These are phyloP conservation scores for Sarcoramphus papa DNA, from an alignment of 2,797 vertebrate genomes.

Conservation along the genomic window DNA sequence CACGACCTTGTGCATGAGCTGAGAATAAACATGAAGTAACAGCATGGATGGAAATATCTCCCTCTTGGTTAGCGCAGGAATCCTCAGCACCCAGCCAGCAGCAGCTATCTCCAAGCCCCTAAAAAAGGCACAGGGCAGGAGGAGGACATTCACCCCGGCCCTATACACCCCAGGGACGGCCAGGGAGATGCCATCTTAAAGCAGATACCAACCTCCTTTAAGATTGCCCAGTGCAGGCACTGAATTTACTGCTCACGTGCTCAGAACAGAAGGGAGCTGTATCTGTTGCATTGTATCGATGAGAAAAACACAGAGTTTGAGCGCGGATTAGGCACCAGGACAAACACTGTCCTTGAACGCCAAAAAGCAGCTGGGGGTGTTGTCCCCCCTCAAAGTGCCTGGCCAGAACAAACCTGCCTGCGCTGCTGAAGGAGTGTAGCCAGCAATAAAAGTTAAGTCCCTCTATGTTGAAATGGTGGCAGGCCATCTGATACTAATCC, in stretches of 20 bases:
- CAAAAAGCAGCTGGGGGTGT: neutral
- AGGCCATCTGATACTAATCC: conserved; percentile 5
- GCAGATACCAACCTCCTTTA: neutral
- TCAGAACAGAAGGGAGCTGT: neutral
- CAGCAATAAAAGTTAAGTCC: neutral
- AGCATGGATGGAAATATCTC: neutral
- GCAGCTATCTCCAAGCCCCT: neutral
- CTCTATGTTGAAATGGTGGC: neutral
- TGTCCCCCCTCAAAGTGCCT: neutral
- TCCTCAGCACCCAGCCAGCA: neutral
- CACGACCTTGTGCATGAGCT: neutral
- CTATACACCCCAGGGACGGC: neutral
- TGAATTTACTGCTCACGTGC: neutral
- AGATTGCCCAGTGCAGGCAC: neutral
- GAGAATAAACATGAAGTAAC: neutral
- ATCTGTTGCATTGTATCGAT: neutral
- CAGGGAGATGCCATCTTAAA: neutral
- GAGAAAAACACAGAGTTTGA: neutral
- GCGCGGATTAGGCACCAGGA: neutral
- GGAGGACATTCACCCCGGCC: neutral
- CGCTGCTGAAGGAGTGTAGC: fast-evolving
- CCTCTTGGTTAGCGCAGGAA: neutral
- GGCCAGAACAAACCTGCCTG: neutral
- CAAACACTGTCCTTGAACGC: neutral
- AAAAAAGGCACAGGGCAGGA: neutral